phyloP scores from a whole-genome alignment of 2,888 invertebrate genomes.

The Plebejus argus region DNA sequence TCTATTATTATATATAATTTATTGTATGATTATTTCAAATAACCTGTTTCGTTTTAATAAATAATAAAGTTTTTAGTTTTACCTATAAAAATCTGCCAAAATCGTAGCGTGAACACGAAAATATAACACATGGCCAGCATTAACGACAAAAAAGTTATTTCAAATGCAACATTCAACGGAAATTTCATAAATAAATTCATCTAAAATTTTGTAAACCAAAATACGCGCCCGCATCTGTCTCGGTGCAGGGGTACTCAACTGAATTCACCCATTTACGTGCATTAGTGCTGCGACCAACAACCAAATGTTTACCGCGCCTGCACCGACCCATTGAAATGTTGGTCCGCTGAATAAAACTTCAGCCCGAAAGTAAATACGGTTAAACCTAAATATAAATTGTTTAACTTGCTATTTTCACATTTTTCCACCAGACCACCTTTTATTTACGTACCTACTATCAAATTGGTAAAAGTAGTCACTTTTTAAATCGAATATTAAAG shows the following conservation, averaged over 20 bases:
- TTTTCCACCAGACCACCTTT: background rate
- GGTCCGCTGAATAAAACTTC: conserved; percentile 30
- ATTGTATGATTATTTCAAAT: too few relatives aligned
- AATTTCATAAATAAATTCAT: conserved; percentile 31
- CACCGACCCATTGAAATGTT: conserved; percentile 33
- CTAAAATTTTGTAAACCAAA: conserved; percentile 29
- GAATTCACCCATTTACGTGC: conserved; percentile 39
- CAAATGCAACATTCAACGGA: conserved; percentile 24
- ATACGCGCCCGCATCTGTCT: conserved; percentile 35
- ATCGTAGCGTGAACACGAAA: background rate
- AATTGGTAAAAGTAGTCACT: background rate
- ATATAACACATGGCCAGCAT: conserved; percentile 10
- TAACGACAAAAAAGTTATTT: conserved; percentile 27
- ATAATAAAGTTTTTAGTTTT: too few relatives aligned
- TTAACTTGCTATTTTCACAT: conserved; percentile 20
- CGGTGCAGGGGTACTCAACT: conserved; percentile 34
- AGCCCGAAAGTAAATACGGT: conserved; percentile 8
- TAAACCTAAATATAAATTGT: conserved; percentile 6
- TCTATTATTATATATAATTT: too few relatives aligned
- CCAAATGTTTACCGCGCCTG: conserved; percentile 41
- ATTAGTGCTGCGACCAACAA: conserved; percentile 40
- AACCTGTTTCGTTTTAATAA: too few relatives aligned
- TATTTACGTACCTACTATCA: background rate
- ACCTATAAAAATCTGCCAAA: background rate
- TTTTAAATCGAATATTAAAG: background rate